phyloP scores from a whole-genome alignment of 2,797 vertebrate species.

The Phylloscopus collybita region DNA sequence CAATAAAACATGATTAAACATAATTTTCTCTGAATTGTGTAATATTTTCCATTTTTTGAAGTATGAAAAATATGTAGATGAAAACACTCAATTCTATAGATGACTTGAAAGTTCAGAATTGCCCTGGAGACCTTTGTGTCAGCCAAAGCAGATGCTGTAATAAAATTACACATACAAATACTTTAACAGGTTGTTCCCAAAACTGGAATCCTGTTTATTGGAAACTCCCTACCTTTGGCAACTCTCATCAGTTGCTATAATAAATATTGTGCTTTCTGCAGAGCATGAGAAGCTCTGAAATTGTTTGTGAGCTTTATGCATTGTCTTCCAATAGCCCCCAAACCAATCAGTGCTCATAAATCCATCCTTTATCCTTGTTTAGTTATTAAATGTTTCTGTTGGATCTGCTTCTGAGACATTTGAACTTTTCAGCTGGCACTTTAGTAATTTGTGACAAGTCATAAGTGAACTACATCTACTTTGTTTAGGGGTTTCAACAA shows the following conservation, averaged over 20 bases:
- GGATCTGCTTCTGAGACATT: neutral
- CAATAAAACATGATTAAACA: conserved; percentile 9
- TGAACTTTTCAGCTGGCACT: neutral
- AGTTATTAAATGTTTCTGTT: conserved; percentile 21
- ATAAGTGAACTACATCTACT: neutral
- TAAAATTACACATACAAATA: conserved; percentile 22
- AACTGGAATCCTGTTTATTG: neutral
- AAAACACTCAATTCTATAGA: neutral
- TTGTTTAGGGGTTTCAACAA: neutral
- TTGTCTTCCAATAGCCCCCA: conserved; percentile 5
- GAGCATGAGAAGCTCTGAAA: neutral
- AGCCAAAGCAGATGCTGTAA: conserved; percentile 50
- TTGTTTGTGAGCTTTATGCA: neutral
- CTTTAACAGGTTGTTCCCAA: conserved; percentile 26
- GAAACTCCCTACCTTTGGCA: conserved; percentile 59
- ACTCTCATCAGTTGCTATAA: neutral
- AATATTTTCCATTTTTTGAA: conserved; percentile 13
- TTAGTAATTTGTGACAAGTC: neutral
- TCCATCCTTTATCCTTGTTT: neutral
- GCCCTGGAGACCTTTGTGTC: conserved; percentile 42
- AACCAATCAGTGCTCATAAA: conserved; percentile 4
- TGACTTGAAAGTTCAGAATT: conserved; percentile 51
- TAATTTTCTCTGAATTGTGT: conserved; percentile 6
- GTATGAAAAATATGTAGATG: neutral
- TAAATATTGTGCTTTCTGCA: neutral